Evolutionary conservation across 2,888 invertebrate genomes (phyloP), one percentile per base, ranked within the genome.

Genomic region (Tridacna gigas): DNA sequence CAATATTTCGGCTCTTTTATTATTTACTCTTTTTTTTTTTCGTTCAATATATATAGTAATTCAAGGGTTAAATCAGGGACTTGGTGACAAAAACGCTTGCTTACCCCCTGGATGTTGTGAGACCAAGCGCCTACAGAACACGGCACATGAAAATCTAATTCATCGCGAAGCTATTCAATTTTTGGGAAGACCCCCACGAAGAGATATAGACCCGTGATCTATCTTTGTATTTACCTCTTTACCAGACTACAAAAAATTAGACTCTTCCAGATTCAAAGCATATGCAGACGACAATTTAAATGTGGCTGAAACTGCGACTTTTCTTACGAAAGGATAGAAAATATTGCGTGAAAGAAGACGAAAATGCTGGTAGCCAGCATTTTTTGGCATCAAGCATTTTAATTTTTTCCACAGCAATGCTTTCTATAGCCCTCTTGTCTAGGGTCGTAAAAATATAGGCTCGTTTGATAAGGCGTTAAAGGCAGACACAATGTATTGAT

Each of bases 181-280:
- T 56, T 71, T n/a, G 79, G 79, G 81, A 85, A 60, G 82, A 85
- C 84, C 84, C 71, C 84, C 84, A 79, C 82, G 77, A 37, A 79
- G 77, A 77, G 84, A 82, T 82, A 82, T 80, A 79, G 61, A 26
- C 63, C 45, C 71, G 63, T 25, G 79, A 74, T 82, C 73, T 74
- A 47, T 74, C 65, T 79, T 82, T 85, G 82, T 82, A 81, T 79
- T 83, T 73, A 67, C 67, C 51, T 48, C 73, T 81, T 56, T 5
- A n/a, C 56, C 56, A 25, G 25, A 65, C n/a, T n/a, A n/a, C 65
- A 28, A 65, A 22, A 65, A 15, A 28, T 26, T 65, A 22, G 28
- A 65, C 65, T 15, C 65, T 26, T 25, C 2, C 56, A 56, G 9
- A 56, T 3, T 56, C 2, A 56, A 56, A 56, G 9, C 18, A 9